Base-by-base conservation (phyloP, 1,140 invertebrate genomes). In the Nomia melanderi region DNA sequence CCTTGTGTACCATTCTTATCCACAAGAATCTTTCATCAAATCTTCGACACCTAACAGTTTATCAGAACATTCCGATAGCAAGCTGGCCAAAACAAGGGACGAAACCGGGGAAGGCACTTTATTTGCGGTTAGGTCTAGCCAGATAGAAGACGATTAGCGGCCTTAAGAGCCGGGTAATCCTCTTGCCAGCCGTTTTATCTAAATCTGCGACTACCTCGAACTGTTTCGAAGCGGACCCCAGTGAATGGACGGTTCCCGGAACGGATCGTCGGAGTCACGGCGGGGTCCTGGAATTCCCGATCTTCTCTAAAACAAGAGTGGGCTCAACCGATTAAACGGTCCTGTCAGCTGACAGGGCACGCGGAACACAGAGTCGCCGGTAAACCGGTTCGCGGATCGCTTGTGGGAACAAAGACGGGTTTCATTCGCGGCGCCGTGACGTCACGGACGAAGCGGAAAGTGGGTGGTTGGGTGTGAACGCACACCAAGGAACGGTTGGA, bases 341-440 rank as follows among this genome's bases (percentile, higher is more conserved):
- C 59, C 56, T 72, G 29, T 69, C 90, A 91, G 90, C 90, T 91
- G 90, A 91, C 89, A 81, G 84, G 79, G 63, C 82, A 88, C 88
- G 86, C 82, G 85, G 84, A 86, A 87, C 85, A 57, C 54, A 31
- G 14, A 12, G 29, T 29, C 78, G 23, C 47, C 83, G 82, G 84
- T 62, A 90, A 90, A 91, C 90, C 90, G 90, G 90, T 91, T 89
- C 82, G 86, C 79, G 74, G 84, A 87, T 86, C 84, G 87, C 86
- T 86, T 87, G 85, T 88, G 87, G 82, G 90, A 90, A 91, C 90
- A 91, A 91, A 91, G 89, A 91, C 90, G 79, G 88, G 90, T 90
- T 90, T 87, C 87, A 77, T 85, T 76, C 72, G 77, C 76, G 65
- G 36, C 50, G 31, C 59, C 44, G 80, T 91, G 89, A 91, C 90